These are phyloP conservation scores for Campoletis raptor DNA, from an alignment of 2,888 invertebrate species.

Conservation along the genomic window DNA sequence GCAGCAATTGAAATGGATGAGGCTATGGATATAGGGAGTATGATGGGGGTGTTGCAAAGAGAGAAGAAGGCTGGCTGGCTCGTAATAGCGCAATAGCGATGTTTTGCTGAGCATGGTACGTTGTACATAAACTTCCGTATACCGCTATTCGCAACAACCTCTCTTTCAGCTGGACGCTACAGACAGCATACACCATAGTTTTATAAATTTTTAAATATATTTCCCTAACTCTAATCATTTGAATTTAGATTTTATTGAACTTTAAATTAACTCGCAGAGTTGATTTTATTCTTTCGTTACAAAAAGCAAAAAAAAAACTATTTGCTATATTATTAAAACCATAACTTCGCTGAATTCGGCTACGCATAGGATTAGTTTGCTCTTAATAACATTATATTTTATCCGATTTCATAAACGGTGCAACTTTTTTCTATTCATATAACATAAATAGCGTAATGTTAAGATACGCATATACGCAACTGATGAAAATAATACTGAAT, in stretches of 20 bases:
- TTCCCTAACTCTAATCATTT: not conserved
- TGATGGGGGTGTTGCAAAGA: conserved; percentile 44
- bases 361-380: not conserved
- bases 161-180: conserved; percentile 22
- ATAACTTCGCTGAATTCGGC: not conserved
- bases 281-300: not conserved
- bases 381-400: not conserved
- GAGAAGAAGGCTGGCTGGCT: conserved; percentile 44
- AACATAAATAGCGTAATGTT: not conserved
- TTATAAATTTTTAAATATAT: conserved; percentile 44
- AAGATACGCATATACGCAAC: not conserved
- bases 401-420: not conserved
- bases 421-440: not conserved
- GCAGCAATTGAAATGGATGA: conserved; percentile 73
- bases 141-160: not conserved
- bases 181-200: conserved; percentile 43
- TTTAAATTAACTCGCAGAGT: not conserved
- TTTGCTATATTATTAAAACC: not conserved
- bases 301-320: not conserved
- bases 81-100: conserved; percentile 63
- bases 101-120: conserved; percentile 53
- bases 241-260: not conserved
- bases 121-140: conserved; percentile 62
- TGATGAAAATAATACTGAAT: conserved; percentile 5
- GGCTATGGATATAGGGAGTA: conserved; percentile 19